Conservation (phyloP, 92 coral and sea anemone species). For the Diadumene lineata region DNA sequence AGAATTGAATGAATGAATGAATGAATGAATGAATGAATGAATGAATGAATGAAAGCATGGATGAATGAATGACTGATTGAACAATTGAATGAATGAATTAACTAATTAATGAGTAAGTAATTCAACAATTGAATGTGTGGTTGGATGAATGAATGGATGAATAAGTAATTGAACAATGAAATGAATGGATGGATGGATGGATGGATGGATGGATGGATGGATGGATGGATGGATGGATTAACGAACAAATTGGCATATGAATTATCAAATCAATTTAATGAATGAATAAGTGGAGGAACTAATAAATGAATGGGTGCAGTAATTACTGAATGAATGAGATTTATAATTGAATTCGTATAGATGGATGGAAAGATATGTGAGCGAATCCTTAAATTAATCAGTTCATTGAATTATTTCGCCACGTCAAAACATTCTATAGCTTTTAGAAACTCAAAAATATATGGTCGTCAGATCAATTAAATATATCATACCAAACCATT, state of each 20-base stretch:
- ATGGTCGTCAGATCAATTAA: too few relatives aligned
- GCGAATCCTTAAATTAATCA: neutral
- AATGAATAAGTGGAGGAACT: neutral
- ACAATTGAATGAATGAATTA: neutral
- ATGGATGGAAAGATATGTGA: neutral
- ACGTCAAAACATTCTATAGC: too few relatives aligned
- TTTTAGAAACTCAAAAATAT: too few relatives aligned
- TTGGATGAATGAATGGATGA: neutral
- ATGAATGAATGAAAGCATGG: neutral
- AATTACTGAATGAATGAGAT: neutral
- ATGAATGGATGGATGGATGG: neutral
- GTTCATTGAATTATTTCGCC: neutral
- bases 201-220: neutral
- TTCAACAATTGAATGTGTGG: neutral
- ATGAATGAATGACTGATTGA: neutral
- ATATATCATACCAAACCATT: too few relatives aligned
- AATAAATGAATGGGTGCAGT: neutral
- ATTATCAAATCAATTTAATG: neutral
- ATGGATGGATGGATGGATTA: neutral
- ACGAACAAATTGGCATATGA: neutral
- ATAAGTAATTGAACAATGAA: neutral
- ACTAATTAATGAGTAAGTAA: neutral
- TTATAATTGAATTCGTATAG: too few relatives aligned
- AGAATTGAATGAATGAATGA: neutral
- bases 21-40: neutral